Percentiles rank a stretch among this genome's conserved stretches.
These are phyloP conservation scores for Linnaemya vulpina DNA, from an alignment of 2,888 invertebrate genomes.

Conservation along the genomic window DNA sequence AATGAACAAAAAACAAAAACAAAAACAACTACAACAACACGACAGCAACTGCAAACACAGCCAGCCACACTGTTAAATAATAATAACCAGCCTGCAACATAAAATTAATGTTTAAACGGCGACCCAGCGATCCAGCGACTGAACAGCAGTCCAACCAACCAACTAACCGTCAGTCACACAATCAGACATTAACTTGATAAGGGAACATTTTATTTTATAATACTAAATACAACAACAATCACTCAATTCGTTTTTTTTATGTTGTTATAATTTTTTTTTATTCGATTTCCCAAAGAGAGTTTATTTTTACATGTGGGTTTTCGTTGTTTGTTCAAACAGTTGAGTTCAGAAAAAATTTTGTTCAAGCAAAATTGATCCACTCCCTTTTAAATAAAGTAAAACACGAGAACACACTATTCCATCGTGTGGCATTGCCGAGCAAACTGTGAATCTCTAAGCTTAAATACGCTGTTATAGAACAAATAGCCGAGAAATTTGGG, in stretches of 20 bases:
- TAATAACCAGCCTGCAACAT: slow-evolving; percentile 68
- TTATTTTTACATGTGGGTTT: slow-evolving; percentile 68
- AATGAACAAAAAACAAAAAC: slow-evolving; percentile 46
- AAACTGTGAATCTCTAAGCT: too few species aligned
- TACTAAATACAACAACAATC: slow-evolving; percentile 46
- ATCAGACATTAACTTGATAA: slow-evolving; percentile 59
- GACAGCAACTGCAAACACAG: slow-evolving; percentile 24
- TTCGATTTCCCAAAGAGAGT: slow-evolving; percentile 57
- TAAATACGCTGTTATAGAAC: too few species aligned
- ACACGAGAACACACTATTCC: too few species aligned
- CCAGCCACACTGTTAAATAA: slow-evolving; percentile 10
- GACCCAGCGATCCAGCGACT: slow-evolving; percentile 31
- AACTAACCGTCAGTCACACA: slow-evolving; percentile 15
- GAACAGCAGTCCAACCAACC: slow-evolving; percentile 3
- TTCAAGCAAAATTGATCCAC: not conserved
- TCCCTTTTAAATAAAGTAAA: not conserved
- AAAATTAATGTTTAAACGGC: slow-evolving; percentile 52
- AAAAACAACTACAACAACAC: slow-evolving; percentile 21
- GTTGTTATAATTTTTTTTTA: slow-evolving; percentile 42
- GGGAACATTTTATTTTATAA: slow-evolving; percentile 68
- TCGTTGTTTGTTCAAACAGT: slow-evolving; percentile 39
- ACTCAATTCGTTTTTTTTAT: slow-evolving; percentile 37
- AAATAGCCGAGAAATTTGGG: too few species aligned
- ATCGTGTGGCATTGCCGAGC: too few species aligned
- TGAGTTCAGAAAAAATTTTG: slow-evolving; percentile 19